Percentiles rank a stretch among this genome's conserved stretches.
phyloP scores from a whole-genome alignment of 2,113 vertebrate species.

The human (Homo sapiens) region DNA sequence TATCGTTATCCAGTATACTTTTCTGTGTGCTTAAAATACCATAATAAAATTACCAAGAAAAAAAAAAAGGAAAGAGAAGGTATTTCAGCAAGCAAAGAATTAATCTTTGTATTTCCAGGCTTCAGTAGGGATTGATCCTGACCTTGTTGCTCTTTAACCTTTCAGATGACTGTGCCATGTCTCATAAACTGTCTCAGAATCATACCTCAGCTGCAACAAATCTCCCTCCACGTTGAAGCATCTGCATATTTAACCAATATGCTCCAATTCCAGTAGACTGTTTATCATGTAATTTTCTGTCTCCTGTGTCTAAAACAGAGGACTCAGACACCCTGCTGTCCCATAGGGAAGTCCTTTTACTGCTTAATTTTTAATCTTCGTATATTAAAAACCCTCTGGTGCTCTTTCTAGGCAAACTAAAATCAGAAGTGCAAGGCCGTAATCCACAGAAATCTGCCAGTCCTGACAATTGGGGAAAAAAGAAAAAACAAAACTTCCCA shows the following conservation, averaged over 20 bases:
- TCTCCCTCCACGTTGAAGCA: neutral
- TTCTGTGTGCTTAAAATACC: neutral
- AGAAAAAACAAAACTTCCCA: neutral
- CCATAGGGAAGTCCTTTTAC: neutral
- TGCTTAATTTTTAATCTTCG: neutral
- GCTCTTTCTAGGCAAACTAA: neutral
- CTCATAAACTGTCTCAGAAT: neutral
- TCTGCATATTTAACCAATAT: accelerated
- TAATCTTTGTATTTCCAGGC: neutral
- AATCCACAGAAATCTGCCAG: neutral
- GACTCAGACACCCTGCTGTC: neutral
- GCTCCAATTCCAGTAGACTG: neutral
- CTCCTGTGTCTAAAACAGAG: neutral
- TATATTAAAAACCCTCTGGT: neutral
- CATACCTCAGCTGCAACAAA: neutral
- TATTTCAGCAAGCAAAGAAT: neutral
- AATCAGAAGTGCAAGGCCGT: neutral
- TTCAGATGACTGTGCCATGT: neutral
- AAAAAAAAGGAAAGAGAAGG: neutral
- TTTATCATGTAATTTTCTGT: neutral
- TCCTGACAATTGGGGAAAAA: neutral
- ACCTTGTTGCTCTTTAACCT: too few relatives aligned
- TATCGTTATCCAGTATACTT: neutral
- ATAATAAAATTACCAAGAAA: neutral
- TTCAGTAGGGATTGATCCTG: neutral